Conservation (phyloP, 2,797 vertebrate genomes). For the Astyanax mexicanus region DNA sequence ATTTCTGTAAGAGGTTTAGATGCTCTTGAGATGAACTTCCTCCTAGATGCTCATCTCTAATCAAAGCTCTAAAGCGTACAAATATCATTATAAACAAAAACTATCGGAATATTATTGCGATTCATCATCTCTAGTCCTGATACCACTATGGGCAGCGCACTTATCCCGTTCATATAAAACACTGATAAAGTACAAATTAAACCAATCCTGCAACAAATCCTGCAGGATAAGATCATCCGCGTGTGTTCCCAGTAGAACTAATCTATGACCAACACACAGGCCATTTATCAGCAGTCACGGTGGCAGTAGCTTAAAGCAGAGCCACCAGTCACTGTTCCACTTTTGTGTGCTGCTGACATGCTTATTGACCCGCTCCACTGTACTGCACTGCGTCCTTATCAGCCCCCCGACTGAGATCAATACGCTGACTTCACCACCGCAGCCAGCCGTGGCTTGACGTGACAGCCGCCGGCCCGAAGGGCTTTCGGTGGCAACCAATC, state of each 20-base stretch:
- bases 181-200: neutral
- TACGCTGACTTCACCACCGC: slow-evolving; percentile 17
- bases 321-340: slow-evolving; percentile 14
- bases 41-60: too few relatives aligned
- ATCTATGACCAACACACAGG: slow-evolving; percentile 16
- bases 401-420: slow-evolving; percentile 22
- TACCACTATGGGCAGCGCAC: neutral
- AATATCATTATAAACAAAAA: too few relatives aligned
- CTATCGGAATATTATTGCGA: too few relatives aligned
- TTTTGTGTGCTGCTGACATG: slow-evolving; percentile 22
- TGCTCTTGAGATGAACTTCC: too few relatives aligned
- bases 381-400: slow-evolving; percentile 20
- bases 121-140: too few relatives aligned
- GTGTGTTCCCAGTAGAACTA: neutral
- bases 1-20: too few relatives aligned
- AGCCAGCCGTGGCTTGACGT: slow-evolving; percentile 1
- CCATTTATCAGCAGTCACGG: slow-evolving; percentile 19
- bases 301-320: slow-evolving; percentile 2
- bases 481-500: slow-evolving; percentile 14
- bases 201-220: neutral
- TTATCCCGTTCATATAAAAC: neutral
- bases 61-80: too few relatives aligned
- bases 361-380: slow-evolving; percentile 38
- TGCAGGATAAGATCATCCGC: neutral
- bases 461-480: slow-evolving; percentile 19